These are phyloP conservation scores for Argynnis bischoffii DNA, from an alignment of 2,888 invertebrate species.

Conservation along the genomic window DNA sequence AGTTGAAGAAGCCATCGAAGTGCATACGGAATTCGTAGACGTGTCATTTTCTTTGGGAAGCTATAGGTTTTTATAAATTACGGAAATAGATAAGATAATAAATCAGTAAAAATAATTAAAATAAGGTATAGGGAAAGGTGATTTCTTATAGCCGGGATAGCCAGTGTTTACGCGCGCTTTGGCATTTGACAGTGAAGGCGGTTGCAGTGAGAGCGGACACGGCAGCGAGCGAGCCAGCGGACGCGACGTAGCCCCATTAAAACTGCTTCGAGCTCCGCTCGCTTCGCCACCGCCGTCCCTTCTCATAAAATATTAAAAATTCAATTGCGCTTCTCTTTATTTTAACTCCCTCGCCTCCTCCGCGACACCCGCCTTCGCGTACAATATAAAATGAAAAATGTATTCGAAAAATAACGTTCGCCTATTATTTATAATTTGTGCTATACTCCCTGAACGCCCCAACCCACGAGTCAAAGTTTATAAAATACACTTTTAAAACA, in stretches of 20 bases:
- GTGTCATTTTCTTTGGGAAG: not conserved
- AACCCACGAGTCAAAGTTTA: slow-evolving; percentile 32
- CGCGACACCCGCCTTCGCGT: slow-evolving; percentile 66
- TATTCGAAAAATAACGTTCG: slow-evolving; percentile 79
- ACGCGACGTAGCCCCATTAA: slow-evolving; percentile 73
- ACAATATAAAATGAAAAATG: slow-evolving; percentile 81
- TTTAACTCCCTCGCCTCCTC: slow-evolving; percentile 75
- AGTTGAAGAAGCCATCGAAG: slow-evolving; percentile 5
- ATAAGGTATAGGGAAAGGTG: not conserved
- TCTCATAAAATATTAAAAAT: slow-evolving; percentile 83
- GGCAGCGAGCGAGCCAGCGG: slow-evolving; percentile 43
- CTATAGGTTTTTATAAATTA: not conserved
- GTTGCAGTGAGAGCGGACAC: slow-evolving; percentile 39
- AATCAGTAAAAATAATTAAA: not conserved
- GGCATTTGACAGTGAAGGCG: not conserved
- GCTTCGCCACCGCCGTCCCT: slow-evolving; percentile 58
- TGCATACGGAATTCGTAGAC: not conserved
- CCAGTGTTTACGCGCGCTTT: not conserved
- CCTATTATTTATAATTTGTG: slow-evolving; percentile 80
- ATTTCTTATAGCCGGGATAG: not conserved
- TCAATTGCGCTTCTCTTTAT: slow-evolving; percentile 83
- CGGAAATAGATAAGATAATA: not conserved
- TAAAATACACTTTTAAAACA: slow-evolving; percentile 35
- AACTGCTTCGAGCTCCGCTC: slow-evolving; percentile 65
- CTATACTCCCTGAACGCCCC: slow-evolving; percentile 47